phyloP scores from a whole-genome alignment of 2,113 vertebrate genomes.

The Hippocampus abdominalis region DNA sequence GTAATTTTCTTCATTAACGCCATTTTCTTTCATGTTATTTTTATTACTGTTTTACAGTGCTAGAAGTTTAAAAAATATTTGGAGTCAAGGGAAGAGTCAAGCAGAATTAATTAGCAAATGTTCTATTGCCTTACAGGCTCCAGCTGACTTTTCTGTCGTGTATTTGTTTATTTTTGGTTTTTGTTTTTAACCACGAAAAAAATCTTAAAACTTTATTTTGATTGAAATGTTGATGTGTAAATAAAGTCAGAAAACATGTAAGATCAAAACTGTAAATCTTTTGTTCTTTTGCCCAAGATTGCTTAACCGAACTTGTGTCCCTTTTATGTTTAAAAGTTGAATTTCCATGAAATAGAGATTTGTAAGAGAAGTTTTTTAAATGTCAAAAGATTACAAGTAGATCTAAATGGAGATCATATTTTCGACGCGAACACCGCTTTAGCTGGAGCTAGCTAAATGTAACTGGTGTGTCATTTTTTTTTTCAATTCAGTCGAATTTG shows the following conservation, averaged over 20 bases:
- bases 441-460: too few species aligned
- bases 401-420: too few species aligned
- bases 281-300: too few species aligned
- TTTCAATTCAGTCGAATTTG: too few species aligned
- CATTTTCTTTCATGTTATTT: not conserved
- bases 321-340: too few species aligned
- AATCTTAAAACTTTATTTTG: not conserved
- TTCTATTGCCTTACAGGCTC: not conserved
- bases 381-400: too few species aligned
- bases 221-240: not conserved
- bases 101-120: not conserved
- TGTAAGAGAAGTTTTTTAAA: too few species aligned
- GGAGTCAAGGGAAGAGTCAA: not conserved
- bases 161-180: not conserved
- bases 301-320: too few species aligned
- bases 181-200: not conserved
- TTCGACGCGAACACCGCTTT: too few species aligned
- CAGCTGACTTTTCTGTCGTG: not conserved
- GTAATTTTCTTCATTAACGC: slow-evolving; percentile 31
- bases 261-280: too few species aligned
- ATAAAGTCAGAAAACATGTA: not conserved
- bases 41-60: not conserved
- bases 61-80: not conserved
- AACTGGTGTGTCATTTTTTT: too few species aligned
- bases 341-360: too few species aligned